A percentile compares a stretch with the other conserved stretches of the same genome.
phyloP scores from a whole-genome alignment of 2,888 invertebrate genomes.

The Tryphoninae sp. region DNA sequence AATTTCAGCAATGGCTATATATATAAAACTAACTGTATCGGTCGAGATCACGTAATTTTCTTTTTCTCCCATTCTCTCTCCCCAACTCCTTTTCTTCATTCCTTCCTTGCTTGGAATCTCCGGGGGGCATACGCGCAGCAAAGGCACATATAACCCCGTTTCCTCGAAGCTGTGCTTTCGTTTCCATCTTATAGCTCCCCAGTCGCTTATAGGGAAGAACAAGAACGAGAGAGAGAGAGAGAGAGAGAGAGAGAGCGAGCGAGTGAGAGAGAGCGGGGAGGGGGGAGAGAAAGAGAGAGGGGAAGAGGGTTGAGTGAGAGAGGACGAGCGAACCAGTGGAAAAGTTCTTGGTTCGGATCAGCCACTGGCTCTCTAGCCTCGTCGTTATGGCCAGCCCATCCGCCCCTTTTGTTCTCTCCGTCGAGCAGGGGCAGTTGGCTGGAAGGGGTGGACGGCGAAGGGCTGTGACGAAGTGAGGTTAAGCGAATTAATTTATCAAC shows the following conservation, averaged over 20 bases:
- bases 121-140: conserved; percentile 22
- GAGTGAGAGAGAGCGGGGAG: conserved; percentile 9
- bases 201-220: neutral
- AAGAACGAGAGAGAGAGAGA: conserved; percentile 10
- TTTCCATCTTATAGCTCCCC: neutral
- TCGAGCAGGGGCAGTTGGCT: neutral
- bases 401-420: conserved; percentile 26
- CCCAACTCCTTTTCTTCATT: neutral
- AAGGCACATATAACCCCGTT: conserved; percentile 33
- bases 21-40: neutral
- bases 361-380: conserved; percentile 9
- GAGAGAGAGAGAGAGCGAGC: neutral
- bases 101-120: conserved; percentile 3
- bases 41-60: neutral
- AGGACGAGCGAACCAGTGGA: conserved; percentile 2
- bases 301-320: conserved; percentile 15
- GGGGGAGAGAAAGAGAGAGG: neutral
- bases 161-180: conserved; percentile 24
- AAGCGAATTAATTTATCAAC: conserved; percentile 59
- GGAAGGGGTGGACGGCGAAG: neutral
- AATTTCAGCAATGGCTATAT: neutral
- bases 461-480: conserved; percentile 28
- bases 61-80: conserved; percentile 25
- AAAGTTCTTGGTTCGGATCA: conserved; percentile 26
- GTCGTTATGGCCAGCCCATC: conserved; percentile 13